A percentile compares a stretch with the other conserved stretches of the same genome.
phyloP scores from a whole-genome alignment of 64 coral and sea anemone species.

The Dendronephthya gigantea region DNA sequence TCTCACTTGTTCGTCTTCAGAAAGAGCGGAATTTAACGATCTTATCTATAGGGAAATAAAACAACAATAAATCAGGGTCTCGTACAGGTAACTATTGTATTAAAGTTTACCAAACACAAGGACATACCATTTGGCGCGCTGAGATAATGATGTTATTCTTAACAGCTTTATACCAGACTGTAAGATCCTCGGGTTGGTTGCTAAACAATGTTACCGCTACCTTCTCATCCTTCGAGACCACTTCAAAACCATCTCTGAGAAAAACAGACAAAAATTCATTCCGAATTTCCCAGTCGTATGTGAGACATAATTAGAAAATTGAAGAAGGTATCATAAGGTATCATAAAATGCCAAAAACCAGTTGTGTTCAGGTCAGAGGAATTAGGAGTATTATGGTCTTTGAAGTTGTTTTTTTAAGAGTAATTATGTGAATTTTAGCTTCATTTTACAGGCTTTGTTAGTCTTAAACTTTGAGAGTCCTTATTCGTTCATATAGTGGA shows the following conservation, averaged over 20 bases:
- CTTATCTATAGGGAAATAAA: not conserved
- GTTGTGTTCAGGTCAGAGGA: too few relatives aligned
- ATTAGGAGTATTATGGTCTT: too few relatives aligned
- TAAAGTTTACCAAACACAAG: not conserved
- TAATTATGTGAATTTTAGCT: too few relatives aligned
- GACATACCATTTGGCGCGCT: slow-evolving; percentile 62
- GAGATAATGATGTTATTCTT: slow-evolving; percentile 70
- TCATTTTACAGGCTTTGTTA: too few relatives aligned
- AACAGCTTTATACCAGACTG: slow-evolving; percentile 77
- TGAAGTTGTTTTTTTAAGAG: too few relatives aligned
- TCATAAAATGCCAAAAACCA: too few relatives aligned
- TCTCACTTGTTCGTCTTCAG: not conserved
- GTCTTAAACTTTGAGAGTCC: too few relatives aligned
- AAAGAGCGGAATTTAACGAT: not conserved
- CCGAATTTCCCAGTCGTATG: too few relatives aligned
- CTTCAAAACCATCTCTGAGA: slow-evolving; percentile 62
- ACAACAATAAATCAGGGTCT: not conserved
- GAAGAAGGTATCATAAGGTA: too few relatives aligned
- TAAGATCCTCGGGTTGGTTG: slow-evolving; percentile 60
- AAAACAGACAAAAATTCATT: not conserved
- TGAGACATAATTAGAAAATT: too few relatives aligned
- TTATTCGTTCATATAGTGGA: too few relatives aligned
- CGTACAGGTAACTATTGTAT: too few relatives aligned
- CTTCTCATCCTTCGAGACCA: slow-evolving; percentile 80
- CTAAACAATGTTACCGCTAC: slow-evolving; percentile 83